Conservation (phyloP, 1,140 invertebrate genomes). For the Antheraea pernyi region DNA sequence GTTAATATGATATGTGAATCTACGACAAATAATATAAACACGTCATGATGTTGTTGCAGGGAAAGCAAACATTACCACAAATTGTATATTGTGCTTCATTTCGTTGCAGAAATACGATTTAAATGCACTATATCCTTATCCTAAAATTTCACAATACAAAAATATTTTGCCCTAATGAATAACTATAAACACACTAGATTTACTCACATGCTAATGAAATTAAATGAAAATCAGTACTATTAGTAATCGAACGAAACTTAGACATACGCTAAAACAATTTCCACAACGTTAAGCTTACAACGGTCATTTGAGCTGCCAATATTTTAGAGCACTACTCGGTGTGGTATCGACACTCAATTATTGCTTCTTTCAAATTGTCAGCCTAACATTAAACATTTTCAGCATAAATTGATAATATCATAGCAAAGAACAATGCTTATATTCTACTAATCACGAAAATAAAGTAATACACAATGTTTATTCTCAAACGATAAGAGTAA, state of each 20-base stretch:
- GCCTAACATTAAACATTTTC: constrained; percentile 18
- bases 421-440: background rate
- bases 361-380: constrained; percentile 23
- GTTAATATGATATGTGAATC: constrained; percentile 3
- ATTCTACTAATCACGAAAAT: background rate
- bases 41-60: background rate
- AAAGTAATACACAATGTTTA: constrained; percentile 17
- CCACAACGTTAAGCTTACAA: constrained; percentile 18
- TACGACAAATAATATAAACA: background rate
- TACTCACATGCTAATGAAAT: constrained; percentile 36
- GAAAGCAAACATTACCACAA: background rate
- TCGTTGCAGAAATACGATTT: constrained; percentile 54
- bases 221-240: constrained; percentile 17
- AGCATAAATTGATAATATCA: constrained; percentile 15
- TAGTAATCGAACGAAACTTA: constrained; percentile 18
- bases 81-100: constrained; percentile 36
- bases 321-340: background rate
- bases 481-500: constrained; percentile 53
- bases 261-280: constrained; percentile 1
- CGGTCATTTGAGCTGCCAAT: constrained; percentile 26
- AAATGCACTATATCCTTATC: constrained; percentile 63
- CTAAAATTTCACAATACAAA: constrained; percentile 69
- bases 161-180: constrained; percentile 70
- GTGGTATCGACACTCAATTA: constrained; percentile 10
- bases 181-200: constrained; percentile 58